Base-by-base conservation (phyloP, 1,140 invertebrate genomes). In the Lasioglossum baleicum region DNA sequence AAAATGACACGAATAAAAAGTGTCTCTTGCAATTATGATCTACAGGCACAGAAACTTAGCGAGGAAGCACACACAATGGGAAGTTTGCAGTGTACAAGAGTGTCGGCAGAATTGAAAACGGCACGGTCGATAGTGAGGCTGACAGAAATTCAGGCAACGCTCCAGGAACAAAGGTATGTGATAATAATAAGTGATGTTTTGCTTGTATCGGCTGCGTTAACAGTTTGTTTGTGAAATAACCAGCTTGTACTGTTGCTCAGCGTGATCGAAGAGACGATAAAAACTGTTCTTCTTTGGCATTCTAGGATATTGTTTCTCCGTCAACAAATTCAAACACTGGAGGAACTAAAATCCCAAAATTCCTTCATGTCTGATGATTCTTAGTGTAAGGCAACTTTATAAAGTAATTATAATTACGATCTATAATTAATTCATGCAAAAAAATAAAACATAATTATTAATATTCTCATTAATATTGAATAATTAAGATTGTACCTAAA, bases 131-230 rank as follows among this genome's bases (percentile, higher is more conserved):
- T 98, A 90, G 98, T 99, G 83, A 95, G 98, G 88, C 95, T 98
- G 89, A 98, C 97, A 51, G 98, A 99, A 95, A 99, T 99, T 92
- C 97, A 98, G 94, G 97, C 98, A 76, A 99, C 98, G 81, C 94
- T 99, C 92, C 97, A 99, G 94, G 98, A 99, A 95, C 98, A 99
- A 95, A 98, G 98, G 98, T 98, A 48, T 11, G 44, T 48, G 44
- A 0, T 11, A 48, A 48, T 48, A 48, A 13, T 11, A 90, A 20
- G 31, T 26, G 26, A n/a, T 35, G 2, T 68, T 44, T 64, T 6
- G 22, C 2, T 71, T 61, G 26, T 70, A 22, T 26, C 42, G 15
- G 31, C n/a, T 13, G 20, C 4, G 26, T 58, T 58, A 10, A 48
- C 44, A 48, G 8, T 4, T 20, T 48, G 35, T 64, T 17, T 53